Base-by-base conservation (phyloP, 2,888 invertebrate genomes). In the Eucera pruinosa region DNA sequence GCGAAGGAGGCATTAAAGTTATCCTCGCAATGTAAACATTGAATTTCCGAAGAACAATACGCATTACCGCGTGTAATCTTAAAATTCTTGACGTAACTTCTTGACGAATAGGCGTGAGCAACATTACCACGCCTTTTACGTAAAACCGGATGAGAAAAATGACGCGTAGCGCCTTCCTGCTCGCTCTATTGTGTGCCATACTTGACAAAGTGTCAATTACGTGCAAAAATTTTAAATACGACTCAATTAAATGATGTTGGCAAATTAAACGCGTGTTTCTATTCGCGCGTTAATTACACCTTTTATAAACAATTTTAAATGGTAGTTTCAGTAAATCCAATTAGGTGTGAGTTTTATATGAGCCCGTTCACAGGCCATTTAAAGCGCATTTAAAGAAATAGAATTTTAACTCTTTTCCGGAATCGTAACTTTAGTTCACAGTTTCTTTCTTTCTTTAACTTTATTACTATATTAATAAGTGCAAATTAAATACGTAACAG, bases 71-170 rank as follows among this genome's bases (percentile, higher is more conserved):
- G 0, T 4, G 20, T 23, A 47, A 60, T 39, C 48, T 2, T n/a
- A 13, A 18, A 23, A 18, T 23, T n/a, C n/a, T n/a, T 18, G 18
- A 48, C 39, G 36, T 43, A 57, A 36, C 48, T n/a, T 48, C 50
- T 62, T 13, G 27, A 58, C 52, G 30, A 66, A 52, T 50, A 68
- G 15, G 60, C 54, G 41, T 20, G 13, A n/a, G 57, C 20, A 48
- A 33, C 20, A 23, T 15, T 11, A 54, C 27, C 67, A 36, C 62
- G 25, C 78, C 78, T 71, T 78, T 67, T 64, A 48, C 23, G 73
- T 15, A 48, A 68, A 66, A 36, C 66, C 78, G 78, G 57, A 71
- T 41, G 68, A 45, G 33, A 50, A 23, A 15, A 30, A 45, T 50
- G 36, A 58, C 45, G 30, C 25, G 13, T 45, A 25, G 0, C 9